These are phyloP conservation scores for Plebejus argus DNA, from an alignment of 2,888 invertebrate genomes.

Conservation along the genomic window DNA sequence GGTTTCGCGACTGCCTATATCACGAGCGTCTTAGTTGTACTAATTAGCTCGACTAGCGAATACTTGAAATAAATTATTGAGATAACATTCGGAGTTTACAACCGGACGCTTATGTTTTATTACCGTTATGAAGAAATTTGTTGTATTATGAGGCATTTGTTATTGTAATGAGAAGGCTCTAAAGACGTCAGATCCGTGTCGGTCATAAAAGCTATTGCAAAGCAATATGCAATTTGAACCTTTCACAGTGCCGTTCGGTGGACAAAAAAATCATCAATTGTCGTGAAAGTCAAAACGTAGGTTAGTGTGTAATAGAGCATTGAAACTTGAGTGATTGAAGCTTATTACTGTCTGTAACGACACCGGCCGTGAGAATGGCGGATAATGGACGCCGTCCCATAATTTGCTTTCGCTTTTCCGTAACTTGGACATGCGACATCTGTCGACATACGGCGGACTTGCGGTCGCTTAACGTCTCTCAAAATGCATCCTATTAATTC, in stretches of 20 bases:
- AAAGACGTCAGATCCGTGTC: not conserved
- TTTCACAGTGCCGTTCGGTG: not conserved
- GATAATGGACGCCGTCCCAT: conserved; percentile 39
- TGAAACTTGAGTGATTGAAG: conserved; percentile 42
- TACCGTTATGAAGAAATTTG: not conserved
- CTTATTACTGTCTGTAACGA: conserved; percentile 40
- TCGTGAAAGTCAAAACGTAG: conserved; percentile 40
- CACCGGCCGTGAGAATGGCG: conserved; percentile 41
- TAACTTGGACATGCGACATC: conserved; percentile 48
- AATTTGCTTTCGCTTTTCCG: conserved; percentile 44
- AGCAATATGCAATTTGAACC: not conserved
- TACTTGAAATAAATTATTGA: not conserved
- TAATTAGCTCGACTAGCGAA: conserved; percentile 15
- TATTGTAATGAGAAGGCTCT: not conserved
- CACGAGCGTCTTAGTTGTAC: conserved; percentile 10
- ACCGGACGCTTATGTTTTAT: conserved; percentile 1
- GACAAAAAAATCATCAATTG: conserved; percentile 26
- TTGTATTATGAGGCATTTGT: not conserved
- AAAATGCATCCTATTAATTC: conserved; percentile 66
- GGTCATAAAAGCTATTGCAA: not conserved
- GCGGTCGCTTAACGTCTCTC: conserved; percentile 62
- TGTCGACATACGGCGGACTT: conserved; percentile 56
- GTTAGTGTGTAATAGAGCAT: conserved; percentile 39
- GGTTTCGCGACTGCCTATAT: conserved; percentile 16
- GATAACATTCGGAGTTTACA: conserved; percentile 11